Evolutionary conservation across 2,797 vertebrate genomes (phyloP).

Genomic region (Cirrhinus molitorella): DNA sequence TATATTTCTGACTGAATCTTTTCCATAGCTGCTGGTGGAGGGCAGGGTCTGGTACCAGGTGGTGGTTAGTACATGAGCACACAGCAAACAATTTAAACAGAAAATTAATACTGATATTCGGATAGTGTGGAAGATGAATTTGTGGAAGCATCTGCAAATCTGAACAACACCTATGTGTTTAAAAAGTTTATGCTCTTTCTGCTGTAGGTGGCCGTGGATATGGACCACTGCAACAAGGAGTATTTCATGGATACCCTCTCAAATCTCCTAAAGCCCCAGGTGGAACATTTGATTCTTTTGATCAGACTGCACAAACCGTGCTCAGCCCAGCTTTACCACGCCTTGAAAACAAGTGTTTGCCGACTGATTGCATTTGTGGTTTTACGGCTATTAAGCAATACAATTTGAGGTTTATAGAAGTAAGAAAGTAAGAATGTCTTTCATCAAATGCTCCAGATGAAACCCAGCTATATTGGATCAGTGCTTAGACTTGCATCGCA

Average conservation of each 20-base stretch:
- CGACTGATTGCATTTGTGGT: slow-evolving; percentile 9
- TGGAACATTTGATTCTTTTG: slow-evolving; percentile 64
- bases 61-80: slow-evolving; percentile 29
- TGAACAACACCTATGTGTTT: not conserved
- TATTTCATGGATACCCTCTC: slow-evolving; percentile 96
- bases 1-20: not conserved
- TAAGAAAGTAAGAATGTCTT: slow-evolving; percentile 14
- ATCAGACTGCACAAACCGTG: not conserved
- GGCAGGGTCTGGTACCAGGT: slow-evolving; percentile 44
- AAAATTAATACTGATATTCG: not conserved
- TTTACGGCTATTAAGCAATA: slow-evolving; percentile 8
- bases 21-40: slow-evolving; percentile 44
- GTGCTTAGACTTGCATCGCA: slow-evolving; percentile 22
- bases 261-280: slow-evolving; percentile 93
- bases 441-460: slow-evolving; percentile 12
- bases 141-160: not conserved
- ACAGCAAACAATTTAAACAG: not conserved
- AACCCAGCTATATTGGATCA: not conserved
- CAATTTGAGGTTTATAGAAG: slow-evolving; percentile 1
- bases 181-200: not conserved
- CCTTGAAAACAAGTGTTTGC: not conserved
- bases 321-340: not conserved
- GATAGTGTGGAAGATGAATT: not conserved
- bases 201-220: slow-evolving; percentile 84
- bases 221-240: slow-evolving; percentile 87